phyloP scores from a whole-genome alignment of 1,140 invertebrate species.

The Sarcophaga bullata region DNA sequence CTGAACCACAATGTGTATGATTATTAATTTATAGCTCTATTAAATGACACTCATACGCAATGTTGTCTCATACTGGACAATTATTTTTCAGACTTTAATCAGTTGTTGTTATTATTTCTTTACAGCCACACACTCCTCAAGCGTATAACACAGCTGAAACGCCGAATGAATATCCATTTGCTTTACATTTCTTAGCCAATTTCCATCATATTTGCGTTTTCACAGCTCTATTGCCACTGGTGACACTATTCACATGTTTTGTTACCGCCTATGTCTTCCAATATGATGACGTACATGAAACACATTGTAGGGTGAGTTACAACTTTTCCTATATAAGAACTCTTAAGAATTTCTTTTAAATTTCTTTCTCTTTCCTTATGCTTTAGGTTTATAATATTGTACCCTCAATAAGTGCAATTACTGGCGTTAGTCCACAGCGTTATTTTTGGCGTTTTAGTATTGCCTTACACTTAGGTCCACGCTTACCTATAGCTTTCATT shows the following conservation, averaged over 20 bases:
- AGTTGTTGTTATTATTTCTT: not conserved
- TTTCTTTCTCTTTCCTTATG: constrained; percentile 48
- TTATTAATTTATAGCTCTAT: not conserved
- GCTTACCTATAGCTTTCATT: constrained; percentile 84
- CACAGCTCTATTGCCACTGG: constrained; percentile 82
- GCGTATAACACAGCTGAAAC: constrained; percentile 5
- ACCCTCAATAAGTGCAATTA: constrained; percentile 91
- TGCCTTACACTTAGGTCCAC: constrained; percentile 87
- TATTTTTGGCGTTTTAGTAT: constrained; percentile 93
- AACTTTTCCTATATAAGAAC: not conserved
- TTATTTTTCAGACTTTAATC: too few relatives aligned
- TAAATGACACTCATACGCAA: not conserved
- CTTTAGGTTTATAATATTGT: constrained; percentile 88
- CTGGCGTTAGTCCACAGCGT: constrained; percentile 88
- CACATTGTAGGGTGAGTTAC: constrained; percentile 84
- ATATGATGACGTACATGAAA: constrained; percentile 91
- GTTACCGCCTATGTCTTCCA: constrained; percentile 88
- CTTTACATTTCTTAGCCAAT: constrained; percentile 61
- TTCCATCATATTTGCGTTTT: constrained; percentile 79
- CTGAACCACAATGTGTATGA: not conserved
- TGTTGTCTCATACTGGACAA: too few relatives aligned
- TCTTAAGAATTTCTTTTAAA: constrained; percentile 16
- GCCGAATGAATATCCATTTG: constrained; percentile 45
- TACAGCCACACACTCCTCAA: constrained; percentile 2
- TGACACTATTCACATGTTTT: constrained; percentile 85